Evolutionary conservation across 1,140 invertebrate genomes (phyloP), one percentile per base, ranked within the genome.

Genomic region (Drosophila nebulosa): DNA sequence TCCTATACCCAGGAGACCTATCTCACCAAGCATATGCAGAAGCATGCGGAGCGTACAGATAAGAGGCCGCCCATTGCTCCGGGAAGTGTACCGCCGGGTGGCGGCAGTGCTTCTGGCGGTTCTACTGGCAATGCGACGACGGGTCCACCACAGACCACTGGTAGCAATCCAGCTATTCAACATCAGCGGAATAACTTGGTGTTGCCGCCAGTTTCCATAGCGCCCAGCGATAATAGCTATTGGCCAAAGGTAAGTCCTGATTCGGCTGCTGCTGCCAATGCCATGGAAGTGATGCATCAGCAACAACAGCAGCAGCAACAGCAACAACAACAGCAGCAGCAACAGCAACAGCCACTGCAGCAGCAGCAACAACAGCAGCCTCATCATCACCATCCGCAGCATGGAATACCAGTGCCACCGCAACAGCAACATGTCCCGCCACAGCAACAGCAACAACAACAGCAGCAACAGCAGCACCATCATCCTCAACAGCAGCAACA

Each of bases 1-100:
- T 98, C 97, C 61, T 99, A 99, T 92, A 99, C 98, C 4, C 98
- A 99, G 92, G 98, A 99, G 92, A 99, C 98, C 12, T 99, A 99
- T 92, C 93, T 99, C 83, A 97, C 97, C 71, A 99, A 99, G 91
- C 99, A 99, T 92, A 99, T 99, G 98, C 97, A 99, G 91, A 99
- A 99, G 91, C 99, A 99, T 92, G 96, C 97, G 0, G 97, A 98
- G 81, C 92, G 97, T 67, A 96, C 97, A 56, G 97, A 98, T 91
- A 98, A 98, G 92, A 93, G 97, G 84, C 96, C 96, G 26, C 96
- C 96, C 0, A 97, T 97, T 63, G 90, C 55, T 12, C 74, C 80
- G 1, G 84, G 84, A 39, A 76, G 78, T 56, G 69, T 77, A 6
- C 74, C 69, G 6, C 75, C 78, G 1, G 65, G 63, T 21, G 79